These are phyloP conservation scores for Scrobipalpa atriplicella DNA, from an alignment of 2,888 invertebrate genomes.

Conservation along the genomic window DNA sequence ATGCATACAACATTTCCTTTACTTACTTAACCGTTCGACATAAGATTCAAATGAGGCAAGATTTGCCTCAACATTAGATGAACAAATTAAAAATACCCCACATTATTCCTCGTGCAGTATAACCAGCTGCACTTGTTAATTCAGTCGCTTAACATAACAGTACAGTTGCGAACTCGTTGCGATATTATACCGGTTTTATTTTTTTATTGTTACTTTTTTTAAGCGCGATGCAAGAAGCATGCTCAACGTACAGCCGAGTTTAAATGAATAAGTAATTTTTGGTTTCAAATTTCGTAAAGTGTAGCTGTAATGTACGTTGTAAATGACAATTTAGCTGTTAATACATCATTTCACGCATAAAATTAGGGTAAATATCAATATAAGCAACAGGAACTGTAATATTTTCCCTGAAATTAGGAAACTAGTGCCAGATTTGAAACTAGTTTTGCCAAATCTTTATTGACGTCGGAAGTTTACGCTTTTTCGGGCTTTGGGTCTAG, in stretches of 20 bases:
- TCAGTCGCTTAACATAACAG: conserved; percentile 20
- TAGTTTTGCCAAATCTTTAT: not conserved
- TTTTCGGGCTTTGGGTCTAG: too few relatives aligned
- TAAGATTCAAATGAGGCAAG: conserved; percentile 3
- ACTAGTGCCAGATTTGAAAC: not conserved
- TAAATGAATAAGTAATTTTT: not conserved
- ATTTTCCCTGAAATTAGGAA: not conserved
- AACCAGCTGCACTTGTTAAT: conserved; percentile 14
- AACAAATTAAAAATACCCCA: conserved; percentile 7
- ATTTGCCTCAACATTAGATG: not conserved
- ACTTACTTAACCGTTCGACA: conserved; percentile 11
- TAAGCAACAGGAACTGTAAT: not conserved
- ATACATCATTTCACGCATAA: too few relatives aligned
- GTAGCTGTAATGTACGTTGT: too few relatives aligned
- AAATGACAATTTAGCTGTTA: too few relatives aligned
- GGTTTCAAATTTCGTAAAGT: too few relatives aligned
- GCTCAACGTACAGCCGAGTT: not conserved
- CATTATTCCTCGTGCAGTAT: not conserved
- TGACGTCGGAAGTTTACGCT: not conserved
- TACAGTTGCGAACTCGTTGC: conserved; percentile 22
- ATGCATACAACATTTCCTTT: conserved; percentile 1
- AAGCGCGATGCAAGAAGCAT: conserved; percentile 12
- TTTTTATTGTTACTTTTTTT: conserved; percentile 22
- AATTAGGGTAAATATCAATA: too few relatives aligned
- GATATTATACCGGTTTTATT: conserved; percentile 21